Evolutionary conservation across 2,113 vertebrate species (phyloP), one percentile per base, ranked within the genome.

Genomic region (Megaceryle maxima): DNA sequence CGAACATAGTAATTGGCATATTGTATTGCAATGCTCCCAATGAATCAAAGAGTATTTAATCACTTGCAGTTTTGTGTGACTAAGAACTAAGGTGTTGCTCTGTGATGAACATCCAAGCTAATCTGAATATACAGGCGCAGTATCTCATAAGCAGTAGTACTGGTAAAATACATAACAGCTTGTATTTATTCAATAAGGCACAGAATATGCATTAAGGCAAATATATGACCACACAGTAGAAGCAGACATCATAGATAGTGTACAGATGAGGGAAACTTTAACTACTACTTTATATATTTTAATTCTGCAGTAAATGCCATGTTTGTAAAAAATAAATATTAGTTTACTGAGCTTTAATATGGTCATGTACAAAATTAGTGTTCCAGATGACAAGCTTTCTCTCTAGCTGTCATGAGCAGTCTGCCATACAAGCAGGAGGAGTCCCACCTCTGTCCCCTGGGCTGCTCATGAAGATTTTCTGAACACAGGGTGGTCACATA

Each of bases 171-270:
- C 8, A 3, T 29, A 78, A 29, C 29, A 93, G 19, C 56, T 93
- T 84, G 88, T 44, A 92, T 93, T 88, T 88, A 70, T 92, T 74
- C 83, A 87, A 4, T 29, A 57, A 79, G 53, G 39, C 57, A 62
- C n/a, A 83, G 55, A 87, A 85, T 92, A 95, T 90, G n/a, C 41
- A 91, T 85, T 69, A 70, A 79, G 53, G 70, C 25, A 82, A 96
- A 78, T 85, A 72, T 4, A 85, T 55, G 39, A 50, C 53, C 37
- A 73, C 26, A 21, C 12, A 35, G 29, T 41, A 78, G 44, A 94
- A 91, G 48, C 50, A 92, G 87, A 84, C 74, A 68, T 94, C 76
- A 87, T 10, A 93, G 70, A 66, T 15, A 78, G 29, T 4, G 10
- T 50, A 59, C 44, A 73, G 41, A 62, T 53, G 62, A 91, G 19